phyloP scores from a whole-genome alignment of 2,113 vertebrate species.

The Herpailurus yagouaroundi region DNA sequence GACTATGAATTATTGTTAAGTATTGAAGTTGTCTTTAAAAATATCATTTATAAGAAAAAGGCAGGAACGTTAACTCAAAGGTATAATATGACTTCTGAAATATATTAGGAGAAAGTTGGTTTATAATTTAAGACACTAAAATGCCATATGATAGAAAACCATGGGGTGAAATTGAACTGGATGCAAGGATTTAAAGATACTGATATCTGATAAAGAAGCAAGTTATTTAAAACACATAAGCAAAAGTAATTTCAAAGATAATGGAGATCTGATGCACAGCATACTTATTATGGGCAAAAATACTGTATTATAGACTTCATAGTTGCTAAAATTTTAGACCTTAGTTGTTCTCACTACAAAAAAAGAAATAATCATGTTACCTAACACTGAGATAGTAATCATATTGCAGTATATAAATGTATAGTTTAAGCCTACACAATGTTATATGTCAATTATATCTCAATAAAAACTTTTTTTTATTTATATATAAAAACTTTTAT shows the following conservation, averaged over 20 bases:
- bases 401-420: neutral
- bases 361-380: neutral
- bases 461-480: neutral
- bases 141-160: neutral
- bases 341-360: neutral
- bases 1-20: neutral
- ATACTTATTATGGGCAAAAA: neutral
- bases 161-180: neutral
- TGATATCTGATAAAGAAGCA: neutral
- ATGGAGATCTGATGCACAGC: neutral
- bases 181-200: neutral
- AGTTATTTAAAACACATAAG: neutral
- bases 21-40: neutral
- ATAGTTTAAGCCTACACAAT: neutral
- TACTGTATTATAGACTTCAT: neutral
- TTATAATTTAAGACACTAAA: neutral
- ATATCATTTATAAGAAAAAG: neutral
- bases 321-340: neutral
- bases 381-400: neutral
- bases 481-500: too few species aligned
- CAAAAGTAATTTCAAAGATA: neutral
- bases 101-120: neutral
- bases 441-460: neutral
- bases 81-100: neutral
- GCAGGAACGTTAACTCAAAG: neutral